Evolutionary conservation across 2,888 invertebrate genomes (phyloP).

Genomic region (Cephus sareptanus): DNA sequence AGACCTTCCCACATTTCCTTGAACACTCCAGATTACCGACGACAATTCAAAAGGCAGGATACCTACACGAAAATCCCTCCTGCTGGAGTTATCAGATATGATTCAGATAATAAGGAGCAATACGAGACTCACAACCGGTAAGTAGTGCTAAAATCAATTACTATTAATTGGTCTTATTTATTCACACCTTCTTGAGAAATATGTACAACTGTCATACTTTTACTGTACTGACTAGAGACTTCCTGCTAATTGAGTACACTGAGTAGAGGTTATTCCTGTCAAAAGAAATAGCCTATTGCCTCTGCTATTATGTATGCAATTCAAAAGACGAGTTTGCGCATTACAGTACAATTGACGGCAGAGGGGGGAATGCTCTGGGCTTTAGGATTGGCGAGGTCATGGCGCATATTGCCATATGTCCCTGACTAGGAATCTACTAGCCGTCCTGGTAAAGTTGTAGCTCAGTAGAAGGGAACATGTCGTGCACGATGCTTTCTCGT

Average conservation of each 20-base stretch:
- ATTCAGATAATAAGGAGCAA: constrained; percentile 56
- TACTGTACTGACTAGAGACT: not conserved
- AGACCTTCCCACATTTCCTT: constrained; percentile 54
- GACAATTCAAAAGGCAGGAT: constrained; percentile 59
- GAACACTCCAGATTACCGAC: constrained; percentile 42
- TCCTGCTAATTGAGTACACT: not conserved
- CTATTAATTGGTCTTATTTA: not conserved
- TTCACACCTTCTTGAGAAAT: not conserved
- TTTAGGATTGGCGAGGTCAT: not conserved
- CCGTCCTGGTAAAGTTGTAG: not conserved
- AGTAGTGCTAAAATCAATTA: constrained; percentile 18
- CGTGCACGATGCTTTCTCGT: not conserved
- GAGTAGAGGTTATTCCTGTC: not conserved
- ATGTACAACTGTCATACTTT: not conserved
- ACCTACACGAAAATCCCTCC: constrained; percentile 59
- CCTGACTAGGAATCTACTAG: not conserved
- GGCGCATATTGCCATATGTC: not conserved
- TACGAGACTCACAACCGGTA: constrained; percentile 53
- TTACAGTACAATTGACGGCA: not conserved
- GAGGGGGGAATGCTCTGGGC: not conserved
- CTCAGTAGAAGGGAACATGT: not conserved
- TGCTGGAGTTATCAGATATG: constrained; percentile 50
- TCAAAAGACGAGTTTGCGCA: not conserved
- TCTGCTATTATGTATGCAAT: not conserved
- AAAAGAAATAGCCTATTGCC: not conserved